Conservation (phyloP, 1,140 invertebrate species). For the Drosophila ironensis region DNA sequence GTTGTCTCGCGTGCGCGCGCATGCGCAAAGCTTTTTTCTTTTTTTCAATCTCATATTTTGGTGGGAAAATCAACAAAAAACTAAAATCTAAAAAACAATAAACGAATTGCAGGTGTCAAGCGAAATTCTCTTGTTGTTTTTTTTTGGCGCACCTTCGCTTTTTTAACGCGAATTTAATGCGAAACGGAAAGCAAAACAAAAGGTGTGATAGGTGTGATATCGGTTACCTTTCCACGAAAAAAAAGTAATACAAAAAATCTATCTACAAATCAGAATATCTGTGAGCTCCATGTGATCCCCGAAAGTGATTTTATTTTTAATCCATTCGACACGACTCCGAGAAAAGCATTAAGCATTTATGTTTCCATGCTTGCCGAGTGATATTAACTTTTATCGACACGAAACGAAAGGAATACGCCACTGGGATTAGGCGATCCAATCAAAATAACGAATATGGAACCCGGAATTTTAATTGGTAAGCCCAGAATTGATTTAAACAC, state of each 20-base stretch:
- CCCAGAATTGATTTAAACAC: background rate
- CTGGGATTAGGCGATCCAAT: conserved; percentile 23
- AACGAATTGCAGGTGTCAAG: conserved; percentile 54
- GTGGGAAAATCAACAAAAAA: conserved; percentile 25
- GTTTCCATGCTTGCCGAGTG: conserved; percentile 15
- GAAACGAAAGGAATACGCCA: conserved; percentile 24
- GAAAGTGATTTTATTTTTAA: conserved; percentile 27
- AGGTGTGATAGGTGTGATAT: conserved; percentile 36
- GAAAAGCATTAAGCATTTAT: conserved; percentile 3
- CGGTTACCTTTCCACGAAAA: conserved; percentile 23
- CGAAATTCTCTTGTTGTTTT: conserved; percentile 9
- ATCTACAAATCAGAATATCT: conserved; percentile 30
- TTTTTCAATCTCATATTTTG: no score
- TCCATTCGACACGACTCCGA: conserved; percentile 20
- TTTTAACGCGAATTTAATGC: conserved; percentile 49
- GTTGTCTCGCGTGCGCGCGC: conserved; percentile 46
- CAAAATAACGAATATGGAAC: conserved; percentile 64
- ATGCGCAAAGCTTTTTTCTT: conserved; percentile 41
- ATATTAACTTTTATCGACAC: conserved; percentile 34
- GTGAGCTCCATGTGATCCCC: conserved; percentile 51
- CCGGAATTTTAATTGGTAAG: conserved; percentile 76
- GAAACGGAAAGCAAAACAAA: conserved; percentile 21
- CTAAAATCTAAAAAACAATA: conserved; percentile 13
- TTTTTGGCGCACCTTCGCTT: conserved; percentile 40
- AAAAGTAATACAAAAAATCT: conserved; percentile 13